Percentiles rank a stretch among this genome's conserved stretches.
These are phyloP conservation scores for Oppia nitens DNA, from an alignment of 1,140 invertebrate genomes.

Conservation along the genomic window DNA sequence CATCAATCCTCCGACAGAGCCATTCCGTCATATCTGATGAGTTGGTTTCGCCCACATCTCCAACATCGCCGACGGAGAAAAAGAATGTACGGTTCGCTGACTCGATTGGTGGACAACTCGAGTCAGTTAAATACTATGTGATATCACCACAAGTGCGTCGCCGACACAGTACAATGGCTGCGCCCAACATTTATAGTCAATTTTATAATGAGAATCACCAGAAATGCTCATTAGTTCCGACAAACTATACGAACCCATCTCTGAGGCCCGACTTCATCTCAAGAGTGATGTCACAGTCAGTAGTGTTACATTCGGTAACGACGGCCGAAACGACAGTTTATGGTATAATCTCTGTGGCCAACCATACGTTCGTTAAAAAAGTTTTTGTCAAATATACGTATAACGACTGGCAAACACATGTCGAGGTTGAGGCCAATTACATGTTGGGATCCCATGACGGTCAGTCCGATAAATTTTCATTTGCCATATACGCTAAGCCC, in stretches of 20 bases:
- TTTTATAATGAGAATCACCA: background rate
- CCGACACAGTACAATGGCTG: background rate
- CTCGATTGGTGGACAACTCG: slow-evolving; percentile 73
- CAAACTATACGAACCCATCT: slow-evolving; percentile 14
- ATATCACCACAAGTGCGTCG: slow-evolving; percentile 44
- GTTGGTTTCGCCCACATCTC: background rate
- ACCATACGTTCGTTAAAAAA: slow-evolving; percentile 73
- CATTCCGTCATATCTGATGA: background rate
- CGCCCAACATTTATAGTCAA: background rate
- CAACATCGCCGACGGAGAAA: slow-evolving; percentile 37
- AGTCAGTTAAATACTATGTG: slow-evolving; percentile 66
- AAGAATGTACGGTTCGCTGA: slow-evolving; percentile 93
- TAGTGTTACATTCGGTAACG: slow-evolving; percentile 17
- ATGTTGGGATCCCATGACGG: slow-evolving; percentile 74
- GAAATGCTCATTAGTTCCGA: background rate
- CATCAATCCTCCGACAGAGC: background rate
- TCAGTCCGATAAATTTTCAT: slow-evolving; percentile 63
- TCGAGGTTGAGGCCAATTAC: slow-evolving; percentile 57
- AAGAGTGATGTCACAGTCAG: slow-evolving; percentile 5
- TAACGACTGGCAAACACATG: slow-evolving; percentile 64
- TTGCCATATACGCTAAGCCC: slow-evolving; percentile 28
- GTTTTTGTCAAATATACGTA: slow-evolving; percentile 68
- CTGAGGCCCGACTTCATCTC: slow-evolving; percentile 8
- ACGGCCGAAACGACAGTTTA: slow-evolving; percentile 20
- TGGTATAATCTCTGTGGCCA: slow-evolving; percentile 28